Evolutionary conservation across 2,888 invertebrate genomes (phyloP), one percentile per base, ranked within the genome.

Genomic region (Papilio protenor): DNA sequence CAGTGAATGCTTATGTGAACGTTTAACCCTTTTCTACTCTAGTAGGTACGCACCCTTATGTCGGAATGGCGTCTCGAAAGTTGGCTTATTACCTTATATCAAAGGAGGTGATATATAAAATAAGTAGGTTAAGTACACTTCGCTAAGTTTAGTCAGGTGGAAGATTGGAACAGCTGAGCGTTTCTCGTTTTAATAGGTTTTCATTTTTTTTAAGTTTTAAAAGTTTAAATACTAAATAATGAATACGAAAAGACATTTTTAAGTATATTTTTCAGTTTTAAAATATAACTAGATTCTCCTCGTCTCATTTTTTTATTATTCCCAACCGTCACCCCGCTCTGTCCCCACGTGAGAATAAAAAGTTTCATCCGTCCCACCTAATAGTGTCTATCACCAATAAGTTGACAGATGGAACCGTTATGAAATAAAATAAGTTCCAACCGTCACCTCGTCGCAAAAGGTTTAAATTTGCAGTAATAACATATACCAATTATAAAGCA

Each of bases 51-150:
- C 27, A 61, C 73, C 49, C 61, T 74, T 64, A 74, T 18, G 64
- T 27, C 23, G 49, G 47, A 64, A 61, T 64, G 49, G 74, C 61
- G 27, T 47, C 74, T 74, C 23, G 61, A 74, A 74, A 74, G 74
- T 74, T 74, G 59, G 27, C 61, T 74, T 76, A 76, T 61, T 72
- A 76, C 71, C 76, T 76, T 72, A 59, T 76, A 61, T 72, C 71
- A 71, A 52, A 59, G 23, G 70, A 4, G 27, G 71, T 33, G 70
- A 76, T 61, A 61, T 72, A 70, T 70, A 76, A 72, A 49, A 72
- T 61, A 52, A 76, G 76, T 61, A 61, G 76, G 71, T 72, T 52
- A 61, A 76, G 76, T 52, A 61, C 61, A 40, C 23, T 21, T 40
- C n/a, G 8, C 59, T 23, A 16, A 23, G 49, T 74, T 66, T 66